phyloP scores from a whole-genome alignment of 2,797 vertebrate genomes.

The Lagodon rhomboides region DNA sequence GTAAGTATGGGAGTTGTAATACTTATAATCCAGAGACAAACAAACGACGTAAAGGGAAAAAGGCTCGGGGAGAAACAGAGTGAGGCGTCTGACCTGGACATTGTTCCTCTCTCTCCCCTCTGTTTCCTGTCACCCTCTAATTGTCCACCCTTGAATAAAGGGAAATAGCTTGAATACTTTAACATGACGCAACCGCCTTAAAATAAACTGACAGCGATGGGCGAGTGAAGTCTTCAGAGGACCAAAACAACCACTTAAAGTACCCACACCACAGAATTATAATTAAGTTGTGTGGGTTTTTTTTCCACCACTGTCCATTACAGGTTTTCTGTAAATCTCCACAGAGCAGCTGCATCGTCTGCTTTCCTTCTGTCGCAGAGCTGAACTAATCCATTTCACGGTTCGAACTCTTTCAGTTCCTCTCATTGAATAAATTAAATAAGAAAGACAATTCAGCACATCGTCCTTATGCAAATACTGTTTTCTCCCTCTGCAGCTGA shows the following conservation, averaged over 20 bases:
- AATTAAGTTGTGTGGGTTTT: no score
- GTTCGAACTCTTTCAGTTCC: neutral
- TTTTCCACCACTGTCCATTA: neutral
- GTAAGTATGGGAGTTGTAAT: no score
- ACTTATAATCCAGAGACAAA: neutral
- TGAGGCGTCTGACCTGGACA: neutral
- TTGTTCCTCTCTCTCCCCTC: neutral
- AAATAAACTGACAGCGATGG: neutral
- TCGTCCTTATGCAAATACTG: neutral
- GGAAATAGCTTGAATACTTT: constrained; percentile 21
- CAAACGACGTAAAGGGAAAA: neutral
- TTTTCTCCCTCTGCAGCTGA: neutral
- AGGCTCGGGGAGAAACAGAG: neutral
- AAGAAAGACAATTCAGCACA: neutral
- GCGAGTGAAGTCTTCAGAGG: neutral
- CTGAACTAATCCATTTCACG: neutral
- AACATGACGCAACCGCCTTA: neutral
- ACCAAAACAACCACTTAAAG: neutral
- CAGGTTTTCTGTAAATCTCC: neutral
- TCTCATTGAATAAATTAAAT: neutral
- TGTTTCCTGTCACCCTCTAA: constrained; percentile 30
- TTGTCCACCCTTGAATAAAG: constrained; percentile 9
- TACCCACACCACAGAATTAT: neutral
- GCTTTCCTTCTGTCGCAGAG: neutral
- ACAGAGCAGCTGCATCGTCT: constrained; percentile 6